phyloP scores from a whole-genome alignment of 2,113 vertebrate genomes.

The Notechis scutatus region DNA sequence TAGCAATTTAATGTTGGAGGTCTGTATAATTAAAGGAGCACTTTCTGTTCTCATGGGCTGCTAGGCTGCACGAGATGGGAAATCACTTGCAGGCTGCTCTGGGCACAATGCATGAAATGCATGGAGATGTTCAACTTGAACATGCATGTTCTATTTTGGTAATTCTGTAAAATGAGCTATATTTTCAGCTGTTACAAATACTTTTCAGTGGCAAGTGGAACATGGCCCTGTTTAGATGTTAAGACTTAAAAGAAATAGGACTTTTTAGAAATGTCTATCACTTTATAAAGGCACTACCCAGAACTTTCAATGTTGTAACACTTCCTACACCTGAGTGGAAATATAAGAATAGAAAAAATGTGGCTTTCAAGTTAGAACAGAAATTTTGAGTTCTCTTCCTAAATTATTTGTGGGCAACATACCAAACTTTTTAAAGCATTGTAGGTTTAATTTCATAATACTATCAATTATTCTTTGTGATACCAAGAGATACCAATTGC shows the following conservation, averaged over 20 bases:
- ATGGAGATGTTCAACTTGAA: conserved; percentile 62
- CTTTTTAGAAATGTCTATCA: conserved; percentile 3
- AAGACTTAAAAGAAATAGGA: neutral
- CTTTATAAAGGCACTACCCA: conserved; percentile 7
- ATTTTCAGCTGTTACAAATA: conserved; percentile 35
- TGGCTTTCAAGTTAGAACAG: conserved; percentile 8
- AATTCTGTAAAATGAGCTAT: conserved; percentile 22
- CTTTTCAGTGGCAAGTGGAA: conserved; percentile 63
- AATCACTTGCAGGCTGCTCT: conserved; percentile 83
- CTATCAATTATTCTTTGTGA: neutral
- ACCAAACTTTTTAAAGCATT: neutral
- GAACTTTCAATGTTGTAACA: neutral
- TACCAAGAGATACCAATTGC: neutral
- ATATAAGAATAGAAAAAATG: neutral
- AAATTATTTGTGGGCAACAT: neutral
- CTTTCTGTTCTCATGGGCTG: conserved; percentile 74
- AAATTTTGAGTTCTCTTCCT: neutral
- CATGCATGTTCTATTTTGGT: conserved; percentile 65
- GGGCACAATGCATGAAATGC: conserved; percentile 76
- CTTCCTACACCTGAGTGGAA: conserved; percentile 15
- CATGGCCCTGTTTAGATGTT: conserved; percentile 53
- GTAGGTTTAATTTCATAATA: neutral
- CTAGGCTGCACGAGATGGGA: conserved; percentile 75
- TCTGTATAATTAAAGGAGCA: conserved; percentile 83
- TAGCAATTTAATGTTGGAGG: conserved; percentile 99